Percentiles rank a stretch among this genome's conserved stretches.
Evolutionary conservation across 2,113 vertebrate genomes (phyloP).

Genomic region (Anseranas semipalmata): DNA sequence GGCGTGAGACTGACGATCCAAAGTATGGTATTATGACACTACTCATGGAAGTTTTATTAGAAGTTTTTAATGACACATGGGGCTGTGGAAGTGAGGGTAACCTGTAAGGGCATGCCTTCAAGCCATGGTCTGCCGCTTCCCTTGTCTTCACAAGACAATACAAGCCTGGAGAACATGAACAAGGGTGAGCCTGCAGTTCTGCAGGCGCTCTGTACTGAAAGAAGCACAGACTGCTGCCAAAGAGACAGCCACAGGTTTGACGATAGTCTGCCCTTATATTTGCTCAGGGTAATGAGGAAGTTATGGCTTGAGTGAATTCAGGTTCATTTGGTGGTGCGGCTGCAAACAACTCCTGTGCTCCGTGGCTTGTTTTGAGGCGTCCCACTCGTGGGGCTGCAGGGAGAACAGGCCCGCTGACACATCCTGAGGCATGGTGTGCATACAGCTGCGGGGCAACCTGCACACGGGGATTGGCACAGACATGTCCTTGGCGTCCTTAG

Average conservation of each 20-base stretch:
- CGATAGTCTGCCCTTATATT: neutral
- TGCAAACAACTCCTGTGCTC: too few species aligned
- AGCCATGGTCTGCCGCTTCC: neutral
- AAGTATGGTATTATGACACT: neutral
- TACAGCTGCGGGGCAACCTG: too few species aligned
- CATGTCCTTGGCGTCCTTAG: too few species aligned
- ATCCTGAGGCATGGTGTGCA: too few species aligned
- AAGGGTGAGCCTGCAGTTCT: neutral
- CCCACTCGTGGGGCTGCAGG: too few species aligned
- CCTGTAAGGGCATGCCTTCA: accelerated
- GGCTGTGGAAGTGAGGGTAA: neutral
- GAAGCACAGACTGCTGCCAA: neutral
- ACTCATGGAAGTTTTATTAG: too few species aligned
- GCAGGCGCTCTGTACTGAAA: neutral
- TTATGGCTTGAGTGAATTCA: neutral
- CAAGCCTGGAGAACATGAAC: neutral
- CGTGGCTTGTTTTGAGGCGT: too few species aligned
- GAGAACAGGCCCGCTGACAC: too few species aligned
- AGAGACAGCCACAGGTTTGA: neutral
- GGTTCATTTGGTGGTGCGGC: too few species aligned
- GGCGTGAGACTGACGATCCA: neutral
- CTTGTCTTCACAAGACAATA: neutral
- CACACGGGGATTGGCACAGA: too few species aligned
- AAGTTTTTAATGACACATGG: neutral
- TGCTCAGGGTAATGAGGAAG: neutral